Evolutionary conservation across 2,113 vertebrate species (phyloP), one percentile per base, ranked within the genome.

Genomic region (Phylloscopus trochiloides): DNA sequence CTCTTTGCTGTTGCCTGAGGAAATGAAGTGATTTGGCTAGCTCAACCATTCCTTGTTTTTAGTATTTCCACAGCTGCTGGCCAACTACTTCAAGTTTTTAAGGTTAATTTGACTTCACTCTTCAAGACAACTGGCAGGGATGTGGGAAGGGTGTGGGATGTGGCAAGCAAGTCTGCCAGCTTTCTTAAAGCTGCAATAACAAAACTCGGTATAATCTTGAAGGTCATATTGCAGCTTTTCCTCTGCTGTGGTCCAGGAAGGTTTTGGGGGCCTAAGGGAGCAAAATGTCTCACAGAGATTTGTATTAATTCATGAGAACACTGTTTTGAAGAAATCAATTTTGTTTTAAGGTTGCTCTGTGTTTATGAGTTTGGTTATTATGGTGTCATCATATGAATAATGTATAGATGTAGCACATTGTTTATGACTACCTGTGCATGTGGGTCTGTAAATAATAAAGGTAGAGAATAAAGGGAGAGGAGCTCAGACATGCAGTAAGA

Each of bases 71-170:
- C 86, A 92, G 95, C 96, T 93, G 81, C 94, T 95, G 96, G 93
- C 83, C 18, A 8, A 72, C 80, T 94, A 57, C 89, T 80, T 89
- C 73, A 92, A 83, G 83, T 95, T 97, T 95, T 92, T 96, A 88
- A 96, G 94, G 95, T 96, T 95, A 90, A 93, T 96, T 97, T 95
- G 92, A 84, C 91, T 96, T 95, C 75, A 54, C 36, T 97, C 73
- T 95, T 92, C 67, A 92, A 92, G 95, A 92, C 86, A 97, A 86
- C 92, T 97, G 94, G 91, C 92, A 95, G 92, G 73, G 76, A 86
- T 91, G 83, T 94, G 94, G 91, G 94, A 97, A 97, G 95, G 88
- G 89, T 95, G 92, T 97, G 94, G 93, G 94, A 93, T 94, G 92
- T 90, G 94, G 88, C 71, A 90, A 88, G 67, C 72, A 80, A 83